Base-by-base conservation (phyloP, 2,113 vertebrate species). In the Xiphorhynchus elegans region DNA sequence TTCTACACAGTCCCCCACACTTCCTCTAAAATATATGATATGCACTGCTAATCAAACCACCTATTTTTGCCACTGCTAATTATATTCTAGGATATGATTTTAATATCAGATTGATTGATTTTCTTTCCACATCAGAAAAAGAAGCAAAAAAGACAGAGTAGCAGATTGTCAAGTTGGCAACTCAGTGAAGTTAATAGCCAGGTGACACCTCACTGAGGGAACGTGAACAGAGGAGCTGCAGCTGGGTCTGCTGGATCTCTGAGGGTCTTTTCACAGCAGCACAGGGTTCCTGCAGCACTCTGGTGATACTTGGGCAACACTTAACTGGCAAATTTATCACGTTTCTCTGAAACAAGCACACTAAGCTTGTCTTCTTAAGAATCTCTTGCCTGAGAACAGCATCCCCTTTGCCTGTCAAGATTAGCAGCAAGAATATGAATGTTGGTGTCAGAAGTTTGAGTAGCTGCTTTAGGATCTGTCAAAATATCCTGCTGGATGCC, bases 361-460 rank as follows among this genome's bases (percentile, higher is more conserved):
- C 81, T 90, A 72, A 67, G 7, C 60, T 92, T 88, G n/a, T 84
- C 76, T 60, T 75, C 69, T 56, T 75, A 70, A 88, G 93, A 92
- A 84, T 84, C 59, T 89, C 74, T n/a, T 77, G 80, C 82, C 55
- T 81, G 68, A 75, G 60, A 95, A 84, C 42, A 94, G 68, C 68
- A 89, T 46, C 15, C 64, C 85, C 79, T 78, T 44, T 78, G 68
- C 90, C 72, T 96, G 93, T 84, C 90, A 95, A 95, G 93, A 93
- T 87, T 77, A 85, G 78, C 70, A 63, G 49, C n/a, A 84, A 89
- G 83, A 60, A 53, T 39, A 40, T 40, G 89, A 89, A 68, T 35
- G 69, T 35, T 91, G 74, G 73, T 91, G 89, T 73, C 87, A 96
- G 56, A 96, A 96, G 64, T 96, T 92, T 90, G 88, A 93, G 95